Conservation (phyloP, 2,797 vertebrate genomes). For the Falco peregrinus region DNA sequence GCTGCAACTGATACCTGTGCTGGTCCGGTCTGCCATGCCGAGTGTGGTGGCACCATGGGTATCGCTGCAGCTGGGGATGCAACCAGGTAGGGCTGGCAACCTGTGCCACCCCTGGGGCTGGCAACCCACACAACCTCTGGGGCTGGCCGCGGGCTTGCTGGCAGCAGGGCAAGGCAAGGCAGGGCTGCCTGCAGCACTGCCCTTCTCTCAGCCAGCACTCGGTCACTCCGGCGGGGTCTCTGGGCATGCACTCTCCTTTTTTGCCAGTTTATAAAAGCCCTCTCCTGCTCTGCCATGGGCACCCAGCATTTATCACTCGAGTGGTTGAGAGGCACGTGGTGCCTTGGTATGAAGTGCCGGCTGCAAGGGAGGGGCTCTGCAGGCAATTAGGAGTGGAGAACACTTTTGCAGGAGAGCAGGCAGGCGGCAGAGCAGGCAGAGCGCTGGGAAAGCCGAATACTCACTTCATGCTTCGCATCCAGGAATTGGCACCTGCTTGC, state of each 20-base stretch:
- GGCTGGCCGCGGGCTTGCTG: not conserved
- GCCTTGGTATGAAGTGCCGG: not conserved
- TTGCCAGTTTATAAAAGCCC: no score
- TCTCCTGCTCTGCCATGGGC: not conserved
- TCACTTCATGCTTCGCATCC: not conserved
- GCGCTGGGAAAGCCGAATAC: not conserved
- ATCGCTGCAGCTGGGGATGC: not conserved
- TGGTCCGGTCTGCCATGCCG: fast-evolving
- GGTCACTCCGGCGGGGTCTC: not conserved
- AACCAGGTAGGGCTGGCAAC: no score
- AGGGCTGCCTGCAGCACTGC: not conserved
- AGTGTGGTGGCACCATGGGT: no score
- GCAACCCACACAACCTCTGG: not conserved
- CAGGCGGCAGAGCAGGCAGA: no score
- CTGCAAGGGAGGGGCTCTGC: not conserved
- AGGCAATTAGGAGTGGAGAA: fast-evolving
- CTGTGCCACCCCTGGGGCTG: not conserved
- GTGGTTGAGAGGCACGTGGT: not conserved
- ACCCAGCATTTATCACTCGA: not conserved
- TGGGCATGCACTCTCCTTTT: not conserved
- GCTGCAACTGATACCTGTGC: not conserved
- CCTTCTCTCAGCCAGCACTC: not conserved
- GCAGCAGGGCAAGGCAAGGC: not conserved
- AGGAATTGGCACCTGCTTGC: not conserved
- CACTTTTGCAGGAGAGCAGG: not conserved